Base-by-base conservation (phyloP, 2,888 invertebrate species). In the Pachliopta kotzebuea region DNA sequence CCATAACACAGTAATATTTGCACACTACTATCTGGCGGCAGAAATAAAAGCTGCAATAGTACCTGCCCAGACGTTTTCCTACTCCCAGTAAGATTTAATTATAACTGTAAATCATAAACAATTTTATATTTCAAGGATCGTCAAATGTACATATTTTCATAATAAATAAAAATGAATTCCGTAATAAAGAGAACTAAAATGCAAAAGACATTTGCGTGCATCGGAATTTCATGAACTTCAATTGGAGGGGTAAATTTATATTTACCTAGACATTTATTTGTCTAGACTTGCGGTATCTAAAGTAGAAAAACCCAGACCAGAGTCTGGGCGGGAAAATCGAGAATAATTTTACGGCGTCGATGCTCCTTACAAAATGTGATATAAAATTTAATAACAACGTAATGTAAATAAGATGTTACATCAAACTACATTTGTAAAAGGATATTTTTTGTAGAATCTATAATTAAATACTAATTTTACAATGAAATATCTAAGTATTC, bases 281-380 rank as follows among this genome's bases (percentile, higher is more conserved):
- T 64, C 63, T 64, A 64, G 63, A 64, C 63, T 63, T 64, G 63
- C 26, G 56, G 63, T 64, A 60, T 64, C 55, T 42, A 26, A 54
- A 60, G 37, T 55, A 20, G 56, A 50, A 50, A 24, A 50, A 29
- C 23, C 42, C 26, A 17, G 21, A 37, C 45, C 54, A 42, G 18
- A 18, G 26, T 54, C 37, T 42, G 26, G 37, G n/a, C 23, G 21
- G 23, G 50, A 42, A 24, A 37, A n/a, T 26, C 17, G 42, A 37
- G 29, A 45, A 57, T 37, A 31, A 23, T 42, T n/a, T n/a, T 42
- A 57, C 37, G 26, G 52, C 57, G 62, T 53, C 62, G 52, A n/a
- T 62, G 62, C 50, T 53, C 57, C 52, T 50, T 4, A 14, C n/a
- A n/a, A n/a, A 45, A 45, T n/a, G 18, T 45, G n/a, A n/a, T 45